Evolutionary conservation across 2,888 invertebrate species (phyloP), one percentile per base, ranked within the genome.

Genomic region (Apotomis capreana): DNA sequence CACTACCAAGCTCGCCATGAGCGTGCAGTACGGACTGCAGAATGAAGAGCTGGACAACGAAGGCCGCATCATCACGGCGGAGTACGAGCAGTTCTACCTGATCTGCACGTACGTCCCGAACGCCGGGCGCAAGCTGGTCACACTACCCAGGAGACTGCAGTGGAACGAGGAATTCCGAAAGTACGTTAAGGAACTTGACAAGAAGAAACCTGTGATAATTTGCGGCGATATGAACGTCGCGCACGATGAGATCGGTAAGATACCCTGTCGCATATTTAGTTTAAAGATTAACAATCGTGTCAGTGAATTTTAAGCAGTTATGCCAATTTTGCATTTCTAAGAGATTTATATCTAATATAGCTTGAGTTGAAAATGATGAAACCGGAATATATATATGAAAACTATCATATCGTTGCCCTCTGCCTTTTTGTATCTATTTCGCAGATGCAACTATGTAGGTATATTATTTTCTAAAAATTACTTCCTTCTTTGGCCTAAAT

Each of bases 171-270:
- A 95, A 44, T 98, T 99, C 83, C 95, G 95, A 77, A 94, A 94
- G n/a, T 96, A 96, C 84, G 89, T 99, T 12, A 95, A 96, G 81
- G 94, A 95, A 64, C 93, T 99, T 77, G 97, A 99, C 89, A 92
- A 94, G 74, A 95, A 96, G 79, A 99, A 99, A 85, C 98, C 99
- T 8, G 97, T 99, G 9, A 96, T 99, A 72, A 94, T 99, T 80
- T 97, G 97, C 84, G 99, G 99, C 0, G 99, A 99, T 88, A 96
- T 99, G 95, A 99, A 99, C 90, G 99, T 99, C 8, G 97, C 99
- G 26, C 99, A 99, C 88, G 91, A 95, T 76, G 98, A 98, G 94
- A 99, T 99, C 84, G 97, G 97, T 97, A 87, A 79, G 87, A 51
- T 26, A 65, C 46, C 15, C 15, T 3, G 4, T n/a, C 40, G 36